Evolutionary conservation across 2,797 vertebrate genomes (phyloP).

Genomic region (Anniella stebbinsi): DNA sequence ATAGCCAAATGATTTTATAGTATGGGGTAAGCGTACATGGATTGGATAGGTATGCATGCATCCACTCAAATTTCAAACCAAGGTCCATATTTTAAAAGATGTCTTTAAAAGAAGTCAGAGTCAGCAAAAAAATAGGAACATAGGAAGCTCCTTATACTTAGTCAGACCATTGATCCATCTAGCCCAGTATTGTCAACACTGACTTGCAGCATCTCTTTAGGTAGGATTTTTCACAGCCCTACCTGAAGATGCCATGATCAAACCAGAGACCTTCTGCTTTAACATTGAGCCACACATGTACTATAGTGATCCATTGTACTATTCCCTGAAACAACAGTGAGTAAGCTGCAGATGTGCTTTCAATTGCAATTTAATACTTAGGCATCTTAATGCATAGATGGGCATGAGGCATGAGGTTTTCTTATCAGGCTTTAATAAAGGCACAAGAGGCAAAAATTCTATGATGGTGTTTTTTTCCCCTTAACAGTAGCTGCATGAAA

Average conservation of each 20-base stretch:
- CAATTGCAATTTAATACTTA: slow-evolving; percentile 8
- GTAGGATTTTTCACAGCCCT: too few species aligned
- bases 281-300: background rate
- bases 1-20: background rate
- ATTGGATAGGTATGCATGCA: background rate
- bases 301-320: background rate
- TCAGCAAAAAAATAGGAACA: background rate
- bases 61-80: background rate
- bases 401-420: background rate
- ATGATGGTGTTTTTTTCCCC: background rate
- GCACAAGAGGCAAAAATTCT: background rate
- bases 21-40: background rate
- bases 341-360: background rate
- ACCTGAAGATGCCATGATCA: too few species aligned
- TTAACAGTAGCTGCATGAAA: background rate
- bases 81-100: background rate
- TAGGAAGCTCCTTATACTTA: too few species aligned
- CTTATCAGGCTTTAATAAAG: background rate
- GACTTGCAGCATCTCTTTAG: too few species aligned
- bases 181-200: too few species aligned
- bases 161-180: too few species aligned
- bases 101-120: background rate
- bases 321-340: background rate
- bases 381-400: background rate
- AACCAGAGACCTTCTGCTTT: too few species aligned